These are phyloP conservation scores for Acridotheres tristis DNA, from an alignment of 2,797 vertebrate genomes.

Conservation along the genomic window DNA sequence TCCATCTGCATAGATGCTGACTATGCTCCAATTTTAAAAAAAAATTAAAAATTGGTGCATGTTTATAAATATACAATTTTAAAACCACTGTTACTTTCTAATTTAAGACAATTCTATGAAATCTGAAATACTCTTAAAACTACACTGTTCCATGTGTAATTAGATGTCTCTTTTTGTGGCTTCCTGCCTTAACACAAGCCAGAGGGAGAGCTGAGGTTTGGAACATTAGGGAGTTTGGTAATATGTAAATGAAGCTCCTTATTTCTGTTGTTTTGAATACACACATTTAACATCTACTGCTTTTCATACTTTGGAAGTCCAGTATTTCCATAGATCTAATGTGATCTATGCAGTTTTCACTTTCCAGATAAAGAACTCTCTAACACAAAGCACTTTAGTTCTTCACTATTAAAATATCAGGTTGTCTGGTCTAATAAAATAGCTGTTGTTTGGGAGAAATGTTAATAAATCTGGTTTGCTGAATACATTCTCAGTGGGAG, in stretches of 20 bases:
- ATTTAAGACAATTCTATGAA: not conserved
- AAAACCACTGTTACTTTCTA: not conserved
- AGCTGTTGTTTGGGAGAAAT: constrained; percentile 15
- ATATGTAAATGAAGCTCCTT: not conserved
- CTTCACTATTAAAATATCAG: constrained; percentile 34
- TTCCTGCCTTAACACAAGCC: not conserved
- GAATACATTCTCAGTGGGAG: not conserved
- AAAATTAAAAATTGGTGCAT: not conserved
- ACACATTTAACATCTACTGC: not conserved
- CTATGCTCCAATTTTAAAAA: not conserved
- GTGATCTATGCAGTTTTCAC: constrained; percentile 23
- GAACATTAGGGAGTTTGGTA: constrained; percentile 14
- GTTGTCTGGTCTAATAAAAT: not conserved
- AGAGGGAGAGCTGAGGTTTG: constrained; percentile 26
- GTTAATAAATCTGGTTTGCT: constrained; percentile 4
- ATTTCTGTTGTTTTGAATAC: constrained; percentile 43
- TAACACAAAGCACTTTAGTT: not conserved
- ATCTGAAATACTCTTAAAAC: not conserved
- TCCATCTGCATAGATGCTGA: not conserved
- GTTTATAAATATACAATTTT: not conserved
- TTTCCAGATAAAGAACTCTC: constrained; percentile 9
- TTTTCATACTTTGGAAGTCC: constrained; percentile 52
- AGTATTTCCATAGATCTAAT: not conserved
- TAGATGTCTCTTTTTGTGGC: not conserved
- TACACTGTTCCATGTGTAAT: not conserved